phyloP scores from a whole-genome alignment of 2,113 vertebrate species.

The Bos taurus region DNA sequence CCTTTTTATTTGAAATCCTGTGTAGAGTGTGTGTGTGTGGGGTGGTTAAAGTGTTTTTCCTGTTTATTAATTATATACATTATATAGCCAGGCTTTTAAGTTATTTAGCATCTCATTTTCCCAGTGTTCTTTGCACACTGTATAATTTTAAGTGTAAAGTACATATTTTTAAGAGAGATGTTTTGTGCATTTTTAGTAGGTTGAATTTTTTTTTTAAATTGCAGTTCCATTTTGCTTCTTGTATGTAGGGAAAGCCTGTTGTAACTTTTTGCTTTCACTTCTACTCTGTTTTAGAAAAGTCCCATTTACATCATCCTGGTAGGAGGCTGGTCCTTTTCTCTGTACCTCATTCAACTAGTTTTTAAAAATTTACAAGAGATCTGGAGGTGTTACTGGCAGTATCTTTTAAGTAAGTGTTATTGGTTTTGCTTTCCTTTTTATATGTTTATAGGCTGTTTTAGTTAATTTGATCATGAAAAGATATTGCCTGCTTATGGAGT shows the following conservation, averaged over 20 bases:
- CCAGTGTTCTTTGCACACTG: slow-evolving; percentile 1
- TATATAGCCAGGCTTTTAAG: slow-evolving; percentile 1
- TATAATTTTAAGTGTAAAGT: slow-evolving; percentile 40
- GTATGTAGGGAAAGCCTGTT: slow-evolving; percentile 37
- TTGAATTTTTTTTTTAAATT: background rate
- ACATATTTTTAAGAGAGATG: slow-evolving; percentile 45
- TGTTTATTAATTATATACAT: slow-evolving; percentile 31
- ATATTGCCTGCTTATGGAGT: background rate
- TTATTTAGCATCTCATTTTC: slow-evolving; percentile 43
- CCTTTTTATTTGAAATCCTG: slow-evolving; percentile 25
- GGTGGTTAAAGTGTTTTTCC: background rate
- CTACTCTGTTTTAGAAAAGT: slow-evolving; percentile 85
- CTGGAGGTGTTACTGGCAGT: slow-evolving; percentile 90
- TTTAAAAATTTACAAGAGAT: slow-evolving; percentile 91
- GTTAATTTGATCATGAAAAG: slow-evolving; percentile 35
- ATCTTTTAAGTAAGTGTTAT: slow-evolving; percentile 86
- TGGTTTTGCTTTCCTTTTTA: slow-evolving; percentile 25
- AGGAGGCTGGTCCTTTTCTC: slow-evolving; percentile 96
- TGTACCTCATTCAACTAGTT: slow-evolving; percentile 94
- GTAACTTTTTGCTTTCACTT: slow-evolving; percentile 53
- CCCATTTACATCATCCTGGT: slow-evolving; percentile 91
- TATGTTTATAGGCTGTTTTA: background rate
- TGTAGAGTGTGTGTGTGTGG: background rate
- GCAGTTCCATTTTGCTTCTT: slow-evolving; percentile 39
- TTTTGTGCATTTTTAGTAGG: slow-evolving; percentile 49